Conservation (phyloP, 2,113 vertebrate genomes). For the Pelobates fuscus region DNA sequence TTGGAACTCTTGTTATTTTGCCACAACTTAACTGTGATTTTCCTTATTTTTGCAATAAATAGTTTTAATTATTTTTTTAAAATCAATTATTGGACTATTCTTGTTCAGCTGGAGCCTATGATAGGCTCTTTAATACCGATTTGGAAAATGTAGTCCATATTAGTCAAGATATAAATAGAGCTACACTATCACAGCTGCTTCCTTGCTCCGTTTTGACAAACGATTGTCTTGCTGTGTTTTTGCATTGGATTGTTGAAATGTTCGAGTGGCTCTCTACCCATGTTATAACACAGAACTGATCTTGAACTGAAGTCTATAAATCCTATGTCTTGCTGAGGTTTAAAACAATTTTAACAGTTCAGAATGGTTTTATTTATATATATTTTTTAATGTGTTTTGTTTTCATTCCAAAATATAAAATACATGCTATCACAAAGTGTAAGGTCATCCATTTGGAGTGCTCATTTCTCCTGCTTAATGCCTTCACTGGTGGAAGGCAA, state of each 20-base stretch:
- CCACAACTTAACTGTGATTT: too few relatives aligned
- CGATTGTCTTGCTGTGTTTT: slow-evolving; percentile 33
- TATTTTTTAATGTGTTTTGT: slow-evolving; percentile 12
- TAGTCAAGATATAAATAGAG: too few relatives aligned
- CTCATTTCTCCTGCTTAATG: slow-evolving; percentile 20
- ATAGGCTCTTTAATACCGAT: too few relatives aligned
- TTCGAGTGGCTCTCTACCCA: slow-evolving; percentile 10
- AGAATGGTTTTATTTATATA: slow-evolving; percentile 5
- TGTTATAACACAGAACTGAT: slow-evolving; percentile 35
- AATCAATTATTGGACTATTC: too few relatives aligned
- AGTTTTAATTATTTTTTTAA: too few relatives aligned
- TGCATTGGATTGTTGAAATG: slow-evolving; percentile 27
- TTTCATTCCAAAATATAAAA: slow-evolving; percentile 37
- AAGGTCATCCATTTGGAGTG: slow-evolving; percentile 28
- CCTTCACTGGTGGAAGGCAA: slow-evolving; percentile 15
- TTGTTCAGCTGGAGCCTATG: too few relatives aligned
- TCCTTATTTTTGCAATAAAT: too few relatives aligned
- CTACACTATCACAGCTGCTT: slow-evolving; percentile 32
- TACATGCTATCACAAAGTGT: slow-evolving; percentile 17
- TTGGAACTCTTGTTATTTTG: too few relatives aligned
- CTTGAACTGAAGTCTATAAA: slow-evolving; percentile 25
- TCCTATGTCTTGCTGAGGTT: slow-evolving; percentile 12
- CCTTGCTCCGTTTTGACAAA: slow-evolving; percentile 27
- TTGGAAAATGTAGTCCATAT: too few relatives aligned
- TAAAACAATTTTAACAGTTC: slow-evolving; percentile 14